Percentiles rank a stretch among this genome's conserved stretches.
Conservation (phyloP, 2,113 vertebrate species). For the Pithys albifrons region DNA sequence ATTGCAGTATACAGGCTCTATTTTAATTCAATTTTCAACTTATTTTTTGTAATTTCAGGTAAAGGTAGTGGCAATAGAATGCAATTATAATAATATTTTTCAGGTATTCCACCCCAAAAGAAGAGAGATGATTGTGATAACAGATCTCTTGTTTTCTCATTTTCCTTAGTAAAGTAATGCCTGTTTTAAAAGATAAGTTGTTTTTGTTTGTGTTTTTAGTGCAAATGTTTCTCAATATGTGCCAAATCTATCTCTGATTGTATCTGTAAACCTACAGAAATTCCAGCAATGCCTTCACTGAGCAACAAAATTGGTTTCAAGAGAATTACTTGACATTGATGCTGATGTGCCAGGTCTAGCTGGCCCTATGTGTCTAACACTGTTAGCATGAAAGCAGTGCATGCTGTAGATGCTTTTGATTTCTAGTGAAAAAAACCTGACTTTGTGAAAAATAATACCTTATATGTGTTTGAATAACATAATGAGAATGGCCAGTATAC, state of each 20-base stretch:
- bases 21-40: background rate
- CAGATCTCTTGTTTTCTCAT: background rate
- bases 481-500: background rate
- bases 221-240: background rate
- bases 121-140: background rate
- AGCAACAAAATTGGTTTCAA: background rate
- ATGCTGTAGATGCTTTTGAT: background rate
- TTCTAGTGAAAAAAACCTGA: background rate
- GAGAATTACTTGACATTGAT: background rate
- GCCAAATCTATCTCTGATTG: background rate
- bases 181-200: background rate
- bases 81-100: background rate
- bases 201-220: background rate
- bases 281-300: background rate
- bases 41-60: background rate
- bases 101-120: background rate
- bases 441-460: background rate
- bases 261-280: background rate
- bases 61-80: background rate
- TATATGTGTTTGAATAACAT: background rate
- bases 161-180: background rate
- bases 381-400: background rate
- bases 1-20: background rate
- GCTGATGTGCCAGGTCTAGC: background rate
- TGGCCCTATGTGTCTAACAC: rapidly evolving